phyloP scores from a whole-genome alignment of 37 sponge, comb jelly and placozoan species.

The Oopsacas minuta region DNA sequence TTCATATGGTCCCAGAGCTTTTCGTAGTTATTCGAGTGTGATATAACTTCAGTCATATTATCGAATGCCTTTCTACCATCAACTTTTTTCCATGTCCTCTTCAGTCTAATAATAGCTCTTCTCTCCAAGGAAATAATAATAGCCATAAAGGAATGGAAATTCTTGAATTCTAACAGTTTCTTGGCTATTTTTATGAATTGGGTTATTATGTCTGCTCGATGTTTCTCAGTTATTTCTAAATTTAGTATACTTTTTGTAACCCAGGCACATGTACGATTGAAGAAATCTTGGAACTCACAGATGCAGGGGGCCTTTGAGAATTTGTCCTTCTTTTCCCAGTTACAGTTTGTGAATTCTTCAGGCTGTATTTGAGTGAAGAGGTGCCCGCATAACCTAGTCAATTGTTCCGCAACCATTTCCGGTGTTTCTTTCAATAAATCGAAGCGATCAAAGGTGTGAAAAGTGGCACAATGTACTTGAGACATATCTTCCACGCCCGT shows the following conservation, averaged over 20 bases:
- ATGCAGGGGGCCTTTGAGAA: neutral
- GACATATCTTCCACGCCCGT: neutral
- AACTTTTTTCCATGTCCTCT: neutral
- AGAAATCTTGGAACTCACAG: neutral
- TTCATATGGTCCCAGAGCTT: neutral
- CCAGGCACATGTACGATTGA: neutral
- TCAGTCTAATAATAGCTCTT: neutral
- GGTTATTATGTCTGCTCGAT: neutral
- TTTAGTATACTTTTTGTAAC: neutral
- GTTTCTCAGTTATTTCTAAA: neutral
- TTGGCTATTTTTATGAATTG: constrained; percentile 8
- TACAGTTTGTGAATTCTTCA: neutral
- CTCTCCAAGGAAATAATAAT: neutral
- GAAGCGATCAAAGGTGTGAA: neutral
- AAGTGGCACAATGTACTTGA: neutral
- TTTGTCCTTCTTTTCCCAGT: neutral
- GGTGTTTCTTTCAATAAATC: neutral
- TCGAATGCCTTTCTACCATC: neutral
- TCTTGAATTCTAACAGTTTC: neutral
- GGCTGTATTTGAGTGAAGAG: neutral
- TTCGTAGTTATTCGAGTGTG: neutral
- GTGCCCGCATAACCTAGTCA: neutral
- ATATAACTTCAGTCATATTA: neutral
- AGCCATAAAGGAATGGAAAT: constrained; percentile 4
- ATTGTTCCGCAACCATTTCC: neutral